phyloP scores from a whole-genome alignment of 2,888 invertebrate genomes.

The Lucinisca nassula region DNA sequence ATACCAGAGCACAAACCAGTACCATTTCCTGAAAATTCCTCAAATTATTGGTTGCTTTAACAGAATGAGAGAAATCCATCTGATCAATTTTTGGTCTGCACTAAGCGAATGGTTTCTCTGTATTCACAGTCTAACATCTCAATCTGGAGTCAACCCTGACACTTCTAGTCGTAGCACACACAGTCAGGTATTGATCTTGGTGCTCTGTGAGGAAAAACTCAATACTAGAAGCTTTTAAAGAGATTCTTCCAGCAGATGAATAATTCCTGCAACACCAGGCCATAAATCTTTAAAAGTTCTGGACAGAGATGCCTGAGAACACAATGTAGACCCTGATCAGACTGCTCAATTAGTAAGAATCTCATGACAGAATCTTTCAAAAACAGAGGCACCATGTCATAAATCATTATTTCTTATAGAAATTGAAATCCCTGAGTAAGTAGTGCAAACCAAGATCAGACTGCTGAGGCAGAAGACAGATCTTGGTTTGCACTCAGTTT shows the following conservation, averaged over 20 bases:
- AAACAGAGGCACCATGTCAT: too few species aligned
- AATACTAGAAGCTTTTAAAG: conserved; percentile 3
- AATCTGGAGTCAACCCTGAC: conserved; percentile 6
- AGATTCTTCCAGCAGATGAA: not conserved
- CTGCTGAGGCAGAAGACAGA: too few species aligned
- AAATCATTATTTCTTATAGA: too few species aligned
- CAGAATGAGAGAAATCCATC: conserved; percentile 2
- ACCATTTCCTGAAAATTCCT: conserved; percentile 2
- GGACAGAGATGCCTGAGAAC: too few species aligned
- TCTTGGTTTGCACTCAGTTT: too few species aligned
- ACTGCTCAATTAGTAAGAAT: too few species aligned
- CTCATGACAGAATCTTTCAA: too few species aligned
- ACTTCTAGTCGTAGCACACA: conserved; percentile 1
- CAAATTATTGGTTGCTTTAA: not conserved
- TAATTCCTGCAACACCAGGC: not conserved
- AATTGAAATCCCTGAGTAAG: too few species aligned
- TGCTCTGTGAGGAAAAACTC: conserved; percentile 8
- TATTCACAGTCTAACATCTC: conserved; percentile 10
- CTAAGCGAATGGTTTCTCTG: not conserved
- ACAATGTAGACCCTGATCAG: too few species aligned
- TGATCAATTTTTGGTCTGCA: conserved; percentile 4
- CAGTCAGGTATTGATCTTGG: conserved; percentile 4
- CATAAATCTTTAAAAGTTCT: too few species aligned
- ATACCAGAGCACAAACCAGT: not conserved
- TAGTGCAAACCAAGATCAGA: too few species aligned